Evolutionary conservation across 2,113 vertebrate species (phyloP).

Genomic region (Myanophis thanlyinensis): DNA sequence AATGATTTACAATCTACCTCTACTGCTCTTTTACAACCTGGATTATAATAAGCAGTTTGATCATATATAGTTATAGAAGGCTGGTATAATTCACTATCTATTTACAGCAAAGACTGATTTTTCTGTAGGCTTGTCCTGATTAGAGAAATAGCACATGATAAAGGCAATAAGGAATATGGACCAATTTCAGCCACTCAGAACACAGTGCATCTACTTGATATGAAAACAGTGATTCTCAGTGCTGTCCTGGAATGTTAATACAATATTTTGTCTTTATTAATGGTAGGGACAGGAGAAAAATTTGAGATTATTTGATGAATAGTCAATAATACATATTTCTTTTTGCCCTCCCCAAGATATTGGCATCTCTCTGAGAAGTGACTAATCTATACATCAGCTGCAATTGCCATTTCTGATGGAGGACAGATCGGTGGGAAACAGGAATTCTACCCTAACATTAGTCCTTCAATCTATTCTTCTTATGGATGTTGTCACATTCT

Average conservation of each 20-base stretch:
- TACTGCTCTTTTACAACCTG: slow-evolving; percentile 6
- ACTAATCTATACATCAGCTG: not conserved
- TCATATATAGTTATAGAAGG: slow-evolving; percentile 10
- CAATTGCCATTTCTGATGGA: no score
- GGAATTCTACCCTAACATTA: not conserved
- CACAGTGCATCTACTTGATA: not conserved
- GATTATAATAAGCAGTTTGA: not conserved
- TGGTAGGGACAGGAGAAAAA: not conserved
- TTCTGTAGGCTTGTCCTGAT: not conserved
- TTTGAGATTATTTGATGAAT: not conserved
- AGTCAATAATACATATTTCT: not conserved
- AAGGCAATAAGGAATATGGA: not conserved
- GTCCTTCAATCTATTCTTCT: not conserved
- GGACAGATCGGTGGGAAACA: no score
- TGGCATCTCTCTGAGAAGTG: not conserved
- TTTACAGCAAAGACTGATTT: not conserved
- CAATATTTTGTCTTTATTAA: not conserved
- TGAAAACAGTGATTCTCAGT: not conserved
- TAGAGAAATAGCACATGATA: not conserved
- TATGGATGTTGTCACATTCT: not conserved
- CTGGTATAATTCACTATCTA: slow-evolving; percentile 5
- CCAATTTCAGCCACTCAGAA: not conserved
- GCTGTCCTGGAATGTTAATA: not conserved
- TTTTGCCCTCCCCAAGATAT: not conserved
- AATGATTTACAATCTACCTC: slow-evolving; percentile 19